These are phyloP conservation scores for Branchipolynoe longqiensis DNA, from an alignment of 2,888 invertebrate genomes.

Conservation along the genomic window DNA sequence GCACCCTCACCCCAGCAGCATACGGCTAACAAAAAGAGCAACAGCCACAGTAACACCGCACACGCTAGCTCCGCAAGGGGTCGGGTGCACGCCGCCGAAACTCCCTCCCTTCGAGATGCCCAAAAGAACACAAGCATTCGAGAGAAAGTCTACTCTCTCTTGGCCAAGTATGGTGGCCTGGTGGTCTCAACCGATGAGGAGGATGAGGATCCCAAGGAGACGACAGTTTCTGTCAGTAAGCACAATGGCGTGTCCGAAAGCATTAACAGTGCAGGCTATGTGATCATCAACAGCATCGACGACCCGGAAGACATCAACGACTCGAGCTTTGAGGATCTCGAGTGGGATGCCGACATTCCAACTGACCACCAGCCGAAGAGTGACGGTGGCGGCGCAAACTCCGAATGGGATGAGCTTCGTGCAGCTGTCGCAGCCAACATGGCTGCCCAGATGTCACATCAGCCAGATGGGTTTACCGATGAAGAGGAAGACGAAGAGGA, in stretches of 20 bases:
- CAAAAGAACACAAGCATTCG: background rate
- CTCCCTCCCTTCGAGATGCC: background rate
- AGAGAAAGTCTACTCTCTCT: constrained; percentile 54
- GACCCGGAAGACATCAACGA: background rate
- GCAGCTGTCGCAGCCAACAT: constrained; percentile 54
- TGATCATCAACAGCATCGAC: constrained; percentile 26
- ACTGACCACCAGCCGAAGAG: background rate
- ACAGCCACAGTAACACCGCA: background rate
- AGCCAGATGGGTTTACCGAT: background rate
- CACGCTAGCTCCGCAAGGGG: background rate
- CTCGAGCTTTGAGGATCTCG: constrained; percentile 27
- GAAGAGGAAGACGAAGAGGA: constrained; percentile 44
- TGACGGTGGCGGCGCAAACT: background rate
- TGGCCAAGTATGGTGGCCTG: constrained; percentile 60
- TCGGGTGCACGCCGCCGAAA: background rate
- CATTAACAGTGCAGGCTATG: constrained; percentile 13
- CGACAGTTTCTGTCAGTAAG: background rate
- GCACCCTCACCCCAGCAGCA: background rate
- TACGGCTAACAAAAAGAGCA: background rate
- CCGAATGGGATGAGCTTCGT: constrained; percentile 38
- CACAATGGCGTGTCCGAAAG: background rate
- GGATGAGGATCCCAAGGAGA: too few relatives aligned
- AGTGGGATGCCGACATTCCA: constrained; percentile 2
- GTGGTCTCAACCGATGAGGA: background rate
- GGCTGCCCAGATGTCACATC: background rate